These are phyloP conservation scores for Pecten maximus DNA, from an alignment of 2,888 invertebrate genomes.

Conservation along the genomic window DNA sequence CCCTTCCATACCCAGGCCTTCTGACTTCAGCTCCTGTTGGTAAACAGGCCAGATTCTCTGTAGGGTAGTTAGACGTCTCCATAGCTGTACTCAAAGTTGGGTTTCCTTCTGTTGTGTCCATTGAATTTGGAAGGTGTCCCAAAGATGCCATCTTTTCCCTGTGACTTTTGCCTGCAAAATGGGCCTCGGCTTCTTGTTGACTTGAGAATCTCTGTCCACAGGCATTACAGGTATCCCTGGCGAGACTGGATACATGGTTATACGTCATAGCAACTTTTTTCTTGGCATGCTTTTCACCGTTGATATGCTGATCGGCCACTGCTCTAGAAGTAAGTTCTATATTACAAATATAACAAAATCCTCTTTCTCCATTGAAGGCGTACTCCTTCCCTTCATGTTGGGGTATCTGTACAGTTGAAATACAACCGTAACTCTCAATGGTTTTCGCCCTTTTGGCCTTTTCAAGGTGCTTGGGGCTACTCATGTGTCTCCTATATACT, in stretches of 20 bases:
- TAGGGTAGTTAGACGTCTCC: neutral
- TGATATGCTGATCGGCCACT: constrained; percentile 57
- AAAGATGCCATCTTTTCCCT: constrained; percentile 52
- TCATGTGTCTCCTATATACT: neutral
- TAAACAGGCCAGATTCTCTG: neutral
- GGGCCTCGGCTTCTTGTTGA: constrained; percentile 60
- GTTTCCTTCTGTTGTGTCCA: neutral
- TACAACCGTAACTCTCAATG: neutral
- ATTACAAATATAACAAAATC: constrained; percentile 58
- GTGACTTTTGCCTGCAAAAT: constrained; percentile 65
- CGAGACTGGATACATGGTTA: neutral
- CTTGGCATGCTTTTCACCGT: constrained; percentile 59
- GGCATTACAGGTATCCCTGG: constrained; percentile 45
- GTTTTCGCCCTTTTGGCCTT: neutral
- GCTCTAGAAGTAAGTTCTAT: constrained; percentile 55
- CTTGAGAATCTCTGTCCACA: constrained; percentile 57
- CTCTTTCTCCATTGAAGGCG: constrained; percentile 47
- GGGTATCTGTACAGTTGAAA: neutral
- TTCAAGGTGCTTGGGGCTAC: neutral
- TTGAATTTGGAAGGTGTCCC: neutral
- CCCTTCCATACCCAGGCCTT: neutral
- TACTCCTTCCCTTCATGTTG: constrained; percentile 38
- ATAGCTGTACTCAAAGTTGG: neutral
- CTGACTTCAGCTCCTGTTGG: neutral
- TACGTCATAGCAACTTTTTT: constrained; percentile 1